Evolutionary conservation across 2,797 vertebrate genomes (phyloP).

Genomic region (Chrosomus eos): DNA sequence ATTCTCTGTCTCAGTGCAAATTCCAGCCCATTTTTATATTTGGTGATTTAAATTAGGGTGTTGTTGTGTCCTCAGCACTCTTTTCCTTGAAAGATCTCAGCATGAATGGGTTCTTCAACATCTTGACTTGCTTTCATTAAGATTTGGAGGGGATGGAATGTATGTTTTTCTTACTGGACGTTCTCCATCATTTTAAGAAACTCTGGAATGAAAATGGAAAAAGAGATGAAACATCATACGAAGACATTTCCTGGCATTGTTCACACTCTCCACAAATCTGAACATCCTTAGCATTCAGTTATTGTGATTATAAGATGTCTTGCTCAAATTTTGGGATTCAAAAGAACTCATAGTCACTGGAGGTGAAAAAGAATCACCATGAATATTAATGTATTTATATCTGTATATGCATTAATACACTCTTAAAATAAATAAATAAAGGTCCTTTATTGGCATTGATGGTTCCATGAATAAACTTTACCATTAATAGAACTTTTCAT

Average conservation of each 20-base stretch:
- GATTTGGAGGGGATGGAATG: conserved; percentile 63
- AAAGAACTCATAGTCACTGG: neutral
- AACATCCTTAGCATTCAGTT: neutral
- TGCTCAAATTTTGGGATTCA: neutral
- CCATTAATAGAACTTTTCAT: neutral
- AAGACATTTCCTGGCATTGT: neutral
- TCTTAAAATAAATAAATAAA: neutral
- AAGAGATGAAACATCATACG: neutral
- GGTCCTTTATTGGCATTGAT: neutral
- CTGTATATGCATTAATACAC: neutral
- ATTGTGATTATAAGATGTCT: neutral
- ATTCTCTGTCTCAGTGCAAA: neutral
- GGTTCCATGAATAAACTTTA: neutral
- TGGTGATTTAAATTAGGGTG: neutral
- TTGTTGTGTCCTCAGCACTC: neutral
- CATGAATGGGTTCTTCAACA: neutral
- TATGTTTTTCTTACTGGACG: conserved; percentile 72
- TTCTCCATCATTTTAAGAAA: conserved; percentile 86
- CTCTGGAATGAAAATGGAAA: conserved; percentile 67
- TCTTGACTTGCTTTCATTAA: neutral
- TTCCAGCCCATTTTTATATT: conserved; percentile 25
- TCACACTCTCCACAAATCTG: neutral
- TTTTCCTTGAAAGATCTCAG: neutral
- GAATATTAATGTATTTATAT: neutral
- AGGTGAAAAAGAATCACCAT: neutral